Conservation (phyloP, 1,140 invertebrate genomes). For the Drosophila grimshawi region DNA sequence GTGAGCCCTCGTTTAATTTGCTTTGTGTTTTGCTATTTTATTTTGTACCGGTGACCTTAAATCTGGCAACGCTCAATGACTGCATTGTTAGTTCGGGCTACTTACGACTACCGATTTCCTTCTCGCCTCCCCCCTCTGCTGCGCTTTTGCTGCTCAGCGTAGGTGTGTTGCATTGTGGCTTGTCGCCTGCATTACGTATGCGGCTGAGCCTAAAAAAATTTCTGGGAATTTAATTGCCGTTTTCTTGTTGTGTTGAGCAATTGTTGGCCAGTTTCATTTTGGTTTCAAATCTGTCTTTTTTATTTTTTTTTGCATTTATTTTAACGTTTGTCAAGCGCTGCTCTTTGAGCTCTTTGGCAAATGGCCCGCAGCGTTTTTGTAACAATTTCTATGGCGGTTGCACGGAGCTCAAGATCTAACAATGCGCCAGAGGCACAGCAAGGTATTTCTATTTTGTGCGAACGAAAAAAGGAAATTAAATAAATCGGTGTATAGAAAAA, state of each 20-base stretch:
- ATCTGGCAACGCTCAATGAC: slow-evolving; percentile 24
- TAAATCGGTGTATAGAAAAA: slow-evolving; percentile 1
- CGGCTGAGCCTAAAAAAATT: slow-evolving; percentile 34
- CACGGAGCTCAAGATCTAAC: slow-evolving; percentile 58
- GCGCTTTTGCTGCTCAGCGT: slow-evolving; percentile 53
- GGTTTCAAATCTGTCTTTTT: neutral
- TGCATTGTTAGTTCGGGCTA: slow-evolving; percentile 34
- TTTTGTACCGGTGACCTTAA: slow-evolving; percentile 46
- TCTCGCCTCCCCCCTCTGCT: slow-evolving; percentile 15
- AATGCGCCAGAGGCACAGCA: slow-evolving; percentile 25
- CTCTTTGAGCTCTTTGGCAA: slow-evolving; percentile 51
- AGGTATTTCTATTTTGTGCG: neutral
- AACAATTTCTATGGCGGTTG: slow-evolving; percentile 56
- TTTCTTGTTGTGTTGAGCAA: slow-evolving; percentile 61
- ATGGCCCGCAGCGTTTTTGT: slow-evolving; percentile 70
- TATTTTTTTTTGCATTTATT: slow-evolving; percentile 32
- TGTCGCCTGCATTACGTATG: slow-evolving; percentile 37
- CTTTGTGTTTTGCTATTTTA: slow-evolving; percentile 43
- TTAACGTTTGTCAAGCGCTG: slow-evolving; percentile 40
- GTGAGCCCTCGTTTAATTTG: slow-evolving; percentile 52
- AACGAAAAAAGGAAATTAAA: neutral
- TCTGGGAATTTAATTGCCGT: slow-evolving; percentile 78
- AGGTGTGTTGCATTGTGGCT: slow-evolving; percentile 55
- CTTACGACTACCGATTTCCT: slow-evolving; percentile 62
- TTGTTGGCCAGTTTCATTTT: slow-evolving; percentile 34